Evolutionary conservation across 64 coral and sea anemone genomes (phyloP).

Genomic region (Actinia equina): DNA sequence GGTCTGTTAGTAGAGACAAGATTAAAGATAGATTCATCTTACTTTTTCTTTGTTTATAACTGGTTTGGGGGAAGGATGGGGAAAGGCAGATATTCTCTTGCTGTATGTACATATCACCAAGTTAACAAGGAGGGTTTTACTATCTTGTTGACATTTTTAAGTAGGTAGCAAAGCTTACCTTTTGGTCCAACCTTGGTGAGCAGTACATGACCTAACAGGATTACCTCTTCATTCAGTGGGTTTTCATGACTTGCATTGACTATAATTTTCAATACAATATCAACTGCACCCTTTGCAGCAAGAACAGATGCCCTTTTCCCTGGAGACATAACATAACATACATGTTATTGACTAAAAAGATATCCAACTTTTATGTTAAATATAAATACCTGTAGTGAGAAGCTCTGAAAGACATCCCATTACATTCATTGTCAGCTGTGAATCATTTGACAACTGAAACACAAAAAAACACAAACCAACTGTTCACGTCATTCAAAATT

Average conservation of each 20-base stretch:
- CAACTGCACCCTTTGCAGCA: conserved; percentile 75
- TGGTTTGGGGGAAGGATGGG: too few relatives aligned
- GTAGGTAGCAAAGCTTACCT: conserved; percentile 36
- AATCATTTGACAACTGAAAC: conserved; percentile 56
- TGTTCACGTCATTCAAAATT: not conserved
- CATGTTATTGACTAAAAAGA: too few relatives aligned
- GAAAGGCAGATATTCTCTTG: too few relatives aligned
- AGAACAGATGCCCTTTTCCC: conserved; percentile 80
- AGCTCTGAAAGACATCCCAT: conserved; percentile 73
- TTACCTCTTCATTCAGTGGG: conserved; percentile 72
- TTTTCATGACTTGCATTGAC: conserved; percentile 69
- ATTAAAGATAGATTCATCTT: too few relatives aligned
- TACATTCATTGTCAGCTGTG: conserved; percentile 67
- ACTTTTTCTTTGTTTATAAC: too few relatives aligned
- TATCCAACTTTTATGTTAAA: not conserved
- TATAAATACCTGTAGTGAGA: conserved; percentile 49
- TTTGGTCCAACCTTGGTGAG: conserved; percentile 90
- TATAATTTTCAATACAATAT: conserved; percentile 76
- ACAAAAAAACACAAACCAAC: not conserved
- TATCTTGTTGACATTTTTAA: not conserved
- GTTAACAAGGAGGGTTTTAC: not conserved
- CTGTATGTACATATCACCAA: too few relatives aligned
- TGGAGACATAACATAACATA: not conserved
- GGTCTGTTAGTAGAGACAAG: conserved; percentile 50
- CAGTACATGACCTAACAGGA: conserved; percentile 75